Evolutionary conservation across 2,888 invertebrate species (phyloP), one percentile per base, ranked within the genome.

Genomic region (Ryuthela nishihirai): DNA sequence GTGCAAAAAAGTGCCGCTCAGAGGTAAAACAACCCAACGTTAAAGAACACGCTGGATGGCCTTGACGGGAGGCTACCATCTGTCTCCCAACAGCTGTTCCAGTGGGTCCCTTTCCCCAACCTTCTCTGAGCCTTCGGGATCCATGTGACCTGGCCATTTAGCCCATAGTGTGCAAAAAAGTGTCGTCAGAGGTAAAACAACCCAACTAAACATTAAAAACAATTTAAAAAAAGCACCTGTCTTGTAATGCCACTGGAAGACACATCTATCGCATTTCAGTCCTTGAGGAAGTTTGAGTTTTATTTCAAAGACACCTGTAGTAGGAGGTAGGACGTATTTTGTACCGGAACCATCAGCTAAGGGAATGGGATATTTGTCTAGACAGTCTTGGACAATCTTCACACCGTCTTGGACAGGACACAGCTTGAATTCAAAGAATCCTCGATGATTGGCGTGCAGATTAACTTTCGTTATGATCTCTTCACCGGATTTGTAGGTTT

Each of bases 301-400:
- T 7, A 67, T 46, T 9, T 58, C 39, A 7, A 54, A 46, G 4
- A 32, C 38, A 10, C 59, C 65, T 15, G 35, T 62, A 1, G 45
- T 38, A 26, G 52, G 48, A 9, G 64, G 54, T 6, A 60, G 18
- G 20, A 36, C 25, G 38, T 58, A 67, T 38, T 36, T 46, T 17
- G 84, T 81, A n/a, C 72, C 72, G 47, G 82, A 78, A 0, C 85
- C 85, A 17, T 86, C 88, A 0, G 70, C 80, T 44, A 84, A 70
- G 65, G 77, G 77, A 6, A 92, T 75, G 1, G 87, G 72, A 71
- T 87, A 75, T 68, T 83, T 80, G 72, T 90, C 86, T 53, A 92
- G 76, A 68, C 92, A 92, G 1, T 83, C 64, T 42, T 66, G 73
- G 3, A 70, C 70, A 0, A 70, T 68, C 17, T 64, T 60, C 3